Percentiles rank a stretch among this genome's conserved stretches.
Conservation (phyloP, 2,888 invertebrate species). For the Dryadula phaetusa region DNA sequence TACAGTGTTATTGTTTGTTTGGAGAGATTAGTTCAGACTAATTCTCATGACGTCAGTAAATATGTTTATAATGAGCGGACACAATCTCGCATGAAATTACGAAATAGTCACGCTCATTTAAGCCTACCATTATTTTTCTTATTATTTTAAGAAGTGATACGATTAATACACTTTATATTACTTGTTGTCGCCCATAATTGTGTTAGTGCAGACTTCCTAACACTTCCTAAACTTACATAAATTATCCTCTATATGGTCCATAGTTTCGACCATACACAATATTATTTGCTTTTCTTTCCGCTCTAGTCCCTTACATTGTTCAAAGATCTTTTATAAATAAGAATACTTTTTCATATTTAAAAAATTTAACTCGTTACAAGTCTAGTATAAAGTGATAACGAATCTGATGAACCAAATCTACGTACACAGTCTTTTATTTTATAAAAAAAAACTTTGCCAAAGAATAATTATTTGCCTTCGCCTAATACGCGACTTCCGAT, state of each 20-base stretch:
- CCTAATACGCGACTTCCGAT: conserved; percentile 1
- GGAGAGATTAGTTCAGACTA: background rate
- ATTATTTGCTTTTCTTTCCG: no score
- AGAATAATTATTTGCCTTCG: conserved; percentile 6
- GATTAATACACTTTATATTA: background rate
- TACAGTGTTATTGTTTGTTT: conserved; percentile 11
- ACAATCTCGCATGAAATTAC: conserved; percentile 8
- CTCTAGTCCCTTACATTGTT: no score
- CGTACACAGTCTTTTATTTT: no score
- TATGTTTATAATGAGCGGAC: conserved; percentile 13
- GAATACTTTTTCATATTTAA: no score
- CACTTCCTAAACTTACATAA: no score
- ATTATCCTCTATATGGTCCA: no score
- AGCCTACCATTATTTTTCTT: background rate
- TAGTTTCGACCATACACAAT: no score
- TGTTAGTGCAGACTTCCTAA: no score
- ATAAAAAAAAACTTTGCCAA: background rate
- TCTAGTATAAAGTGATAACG: background rate
- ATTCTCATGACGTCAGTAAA: conserved; percentile 15
- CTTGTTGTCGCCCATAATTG: background rate
- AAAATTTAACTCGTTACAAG: background rate
- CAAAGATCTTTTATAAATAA: no score
- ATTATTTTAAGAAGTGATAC: background rate
- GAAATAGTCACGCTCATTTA: conserved; percentile 4
- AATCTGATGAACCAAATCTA: no score